These are phyloP conservation scores for Prosapia bicincta DNA, from an alignment of 2,888 invertebrate species.

Conservation along the genomic window DNA sequence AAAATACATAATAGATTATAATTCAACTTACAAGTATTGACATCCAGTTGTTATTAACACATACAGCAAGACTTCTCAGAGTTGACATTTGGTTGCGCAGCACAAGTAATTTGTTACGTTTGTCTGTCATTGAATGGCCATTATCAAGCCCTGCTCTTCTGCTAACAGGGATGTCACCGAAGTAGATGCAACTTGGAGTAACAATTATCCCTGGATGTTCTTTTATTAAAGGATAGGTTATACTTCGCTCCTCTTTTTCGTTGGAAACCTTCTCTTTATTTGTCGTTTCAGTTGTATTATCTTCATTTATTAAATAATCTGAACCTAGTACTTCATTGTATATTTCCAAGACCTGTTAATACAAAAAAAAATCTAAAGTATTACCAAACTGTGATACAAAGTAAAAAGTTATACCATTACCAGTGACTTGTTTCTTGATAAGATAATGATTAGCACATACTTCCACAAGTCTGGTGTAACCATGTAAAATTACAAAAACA, in stretches of 20 bases:
- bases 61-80: slow-evolving; percentile 78
- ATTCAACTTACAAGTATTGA: slow-evolving; percentile 78
- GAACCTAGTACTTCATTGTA: slow-evolving; percentile 50
- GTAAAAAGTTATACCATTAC: too few species aligned
- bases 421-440: too few species aligned
- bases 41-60: slow-evolving; percentile 90
- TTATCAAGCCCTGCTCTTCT: slow-evolving; percentile 48
- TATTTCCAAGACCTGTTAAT: slow-evolving; percentile 44
- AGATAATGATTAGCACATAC: too few species aligned
- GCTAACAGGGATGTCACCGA: slow-evolving; percentile 61
- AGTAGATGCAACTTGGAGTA: slow-evolving; percentile 54
- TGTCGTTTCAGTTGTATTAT: too few species aligned
- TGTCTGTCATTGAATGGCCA: slow-evolving; percentile 40
- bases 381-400: too few species aligned
- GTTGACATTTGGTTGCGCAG: slow-evolving; percentile 59
- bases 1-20: too few species aligned
- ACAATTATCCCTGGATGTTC: slow-evolving; percentile 57
- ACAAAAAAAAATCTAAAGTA: too few species aligned
- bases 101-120: slow-evolving; percentile 37
- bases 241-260: slow-evolving; percentile 44
- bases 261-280: too few species aligned
- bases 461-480: too few species aligned
- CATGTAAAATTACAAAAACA: too few species aligned
- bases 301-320: slow-evolving; percentile 46
- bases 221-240: too few species aligned